Conservation (phyloP, 2,888 invertebrate genomes). For the Drosophila mimica region DNA sequence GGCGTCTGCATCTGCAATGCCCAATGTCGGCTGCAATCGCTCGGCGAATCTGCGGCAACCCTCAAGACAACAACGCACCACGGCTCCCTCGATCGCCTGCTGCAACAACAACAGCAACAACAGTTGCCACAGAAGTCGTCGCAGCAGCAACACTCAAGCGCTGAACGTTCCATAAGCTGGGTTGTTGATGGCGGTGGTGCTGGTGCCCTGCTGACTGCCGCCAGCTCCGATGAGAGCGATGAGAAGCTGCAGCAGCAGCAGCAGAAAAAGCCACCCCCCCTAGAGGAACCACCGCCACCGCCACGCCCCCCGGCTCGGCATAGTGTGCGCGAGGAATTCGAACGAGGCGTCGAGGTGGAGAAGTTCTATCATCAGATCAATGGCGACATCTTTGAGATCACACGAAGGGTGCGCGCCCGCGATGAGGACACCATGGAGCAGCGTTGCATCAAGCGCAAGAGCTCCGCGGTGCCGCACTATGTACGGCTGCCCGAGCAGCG, state of each 20-base stretch:
- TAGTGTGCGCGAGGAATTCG: constrained; percentile 82
- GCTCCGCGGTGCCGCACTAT: constrained; percentile 69
- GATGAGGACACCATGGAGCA: constrained; percentile 85
- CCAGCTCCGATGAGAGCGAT: constrained; percentile 77
- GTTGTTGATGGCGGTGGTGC: constrained; percentile 75
- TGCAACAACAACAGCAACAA: constrained; percentile 83
- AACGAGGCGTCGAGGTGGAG: constrained; percentile 85
- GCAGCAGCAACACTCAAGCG: constrained; percentile 53
- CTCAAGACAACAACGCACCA: constrained; percentile 82
- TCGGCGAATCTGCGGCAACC: constrained; percentile 80
- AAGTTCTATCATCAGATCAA: constrained; percentile 85
- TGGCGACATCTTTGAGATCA: constrained; percentile 85
- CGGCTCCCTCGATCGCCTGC: constrained; percentile 84
- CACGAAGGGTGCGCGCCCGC: constrained; percentile 82
- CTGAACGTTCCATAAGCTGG: constrained; percentile 79
- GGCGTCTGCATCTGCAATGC: constrained; percentile 85
- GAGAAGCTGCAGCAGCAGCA: constrained; percentile 58
- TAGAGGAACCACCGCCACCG: constrained; percentile 52
- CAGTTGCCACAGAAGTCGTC: constrained; percentile 62
- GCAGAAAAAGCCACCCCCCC: constrained; percentile 49
- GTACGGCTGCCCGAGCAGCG: constrained; percentile 67
- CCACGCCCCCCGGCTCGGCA: constrained; percentile 75
- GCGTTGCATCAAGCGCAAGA: constrained; percentile 82
- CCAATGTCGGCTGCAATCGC: constrained; percentile 82
- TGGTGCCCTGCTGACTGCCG: constrained; percentile 69